Percentiles rank a stretch among this genome's conserved stretches.
These are phyloP conservation scores for Stictonetta naevosa DNA, from an alignment of 2,113 vertebrate species.

Conservation along the genomic window DNA sequence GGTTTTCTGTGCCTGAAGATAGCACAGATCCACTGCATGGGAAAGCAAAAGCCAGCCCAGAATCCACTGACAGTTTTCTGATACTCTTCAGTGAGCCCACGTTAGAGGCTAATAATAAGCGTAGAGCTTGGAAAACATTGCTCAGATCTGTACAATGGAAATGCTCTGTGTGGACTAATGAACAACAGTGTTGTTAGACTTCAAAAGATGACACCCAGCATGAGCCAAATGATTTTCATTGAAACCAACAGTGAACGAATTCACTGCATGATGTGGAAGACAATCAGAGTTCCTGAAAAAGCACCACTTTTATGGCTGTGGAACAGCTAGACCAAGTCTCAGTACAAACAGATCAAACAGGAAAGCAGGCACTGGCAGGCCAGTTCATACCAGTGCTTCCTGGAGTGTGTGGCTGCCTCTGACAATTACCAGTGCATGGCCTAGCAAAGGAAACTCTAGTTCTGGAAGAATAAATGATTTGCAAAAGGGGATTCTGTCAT, in stretches of 20 bases:
- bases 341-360: background rate
- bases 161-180: rapidly evolving
- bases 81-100: background rate
- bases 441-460: background rate
- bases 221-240: background rate
- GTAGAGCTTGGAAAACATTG: background rate
- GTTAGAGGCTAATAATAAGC: background rate
- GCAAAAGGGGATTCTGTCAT: background rate
- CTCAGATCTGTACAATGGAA: background rate
- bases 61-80: background rate
- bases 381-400: background rate
- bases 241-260: background rate
- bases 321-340: background rate
- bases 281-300: background rate
- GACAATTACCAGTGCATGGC: background rate
- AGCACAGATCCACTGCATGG: background rate
- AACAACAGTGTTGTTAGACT: background rate
- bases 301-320: background rate
- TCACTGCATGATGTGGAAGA: background rate
- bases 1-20: background rate
- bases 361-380: background rate
- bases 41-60: background rate
- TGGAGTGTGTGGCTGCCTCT: background rate
- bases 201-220: background rate
- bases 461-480: background rate